A percentile compares a stretch with the other conserved stretches of the same genome.
phyloP scores from a whole-genome alignment of 2,888 invertebrate species.

The Caprella mutica region DNA sequence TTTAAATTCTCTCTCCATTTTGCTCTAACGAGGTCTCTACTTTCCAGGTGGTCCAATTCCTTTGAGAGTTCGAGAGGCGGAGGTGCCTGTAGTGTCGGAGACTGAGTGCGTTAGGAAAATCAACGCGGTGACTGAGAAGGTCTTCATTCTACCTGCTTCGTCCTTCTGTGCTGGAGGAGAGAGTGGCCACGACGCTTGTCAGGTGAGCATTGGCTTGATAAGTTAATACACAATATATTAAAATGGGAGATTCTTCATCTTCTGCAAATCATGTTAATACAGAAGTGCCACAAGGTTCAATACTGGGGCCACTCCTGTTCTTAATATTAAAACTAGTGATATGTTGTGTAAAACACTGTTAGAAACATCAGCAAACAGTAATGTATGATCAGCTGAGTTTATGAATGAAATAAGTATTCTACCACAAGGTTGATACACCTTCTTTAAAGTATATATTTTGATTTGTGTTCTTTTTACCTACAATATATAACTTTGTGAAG shows the following conservation, averaged over 20 bases:
- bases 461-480: too few relatives aligned
- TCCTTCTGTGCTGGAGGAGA: constrained; percentile 91
- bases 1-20: not conserved
- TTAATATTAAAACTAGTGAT: too few relatives aligned
- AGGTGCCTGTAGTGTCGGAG: constrained; percentile 83
- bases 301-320: too few relatives aligned
- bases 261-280: not conserved
- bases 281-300: too few relatives aligned
- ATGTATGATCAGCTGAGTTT: too few relatives aligned
- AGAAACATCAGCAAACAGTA: too few relatives aligned
- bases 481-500: too few relatives aligned
- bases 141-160: constrained; percentile 81
- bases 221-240: not conserved
- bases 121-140: constrained; percentile 87
- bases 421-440: too few relatives aligned
- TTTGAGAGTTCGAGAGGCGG: constrained; percentile 73
- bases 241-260: not conserved
- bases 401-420: too few relatives aligned
- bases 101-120: constrained; percentile 84
- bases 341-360: too few relatives aligned
- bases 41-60: constrained; percentile 75
- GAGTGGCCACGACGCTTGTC: constrained; percentile 83
- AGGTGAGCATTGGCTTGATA: constrained; percentile 47
- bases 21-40: not conserved
- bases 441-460: too few relatives aligned